Evolutionary conservation across 2,797 vertebrate genomes (phyloP).

Genomic region (Enteromius anoplus): DNA sequence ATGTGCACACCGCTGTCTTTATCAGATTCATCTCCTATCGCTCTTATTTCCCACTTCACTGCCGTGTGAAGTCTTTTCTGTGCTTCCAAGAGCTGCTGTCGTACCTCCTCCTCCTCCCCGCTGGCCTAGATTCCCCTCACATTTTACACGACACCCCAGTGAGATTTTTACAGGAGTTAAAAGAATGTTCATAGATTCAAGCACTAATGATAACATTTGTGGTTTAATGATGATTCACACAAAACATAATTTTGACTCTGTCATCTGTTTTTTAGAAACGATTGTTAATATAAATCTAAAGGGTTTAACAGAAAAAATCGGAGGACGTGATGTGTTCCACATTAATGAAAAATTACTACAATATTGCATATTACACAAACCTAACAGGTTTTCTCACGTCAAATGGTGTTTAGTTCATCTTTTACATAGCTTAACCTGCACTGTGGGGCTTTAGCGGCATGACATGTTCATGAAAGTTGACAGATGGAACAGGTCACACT

Average conservation of each 20-base stretch:
- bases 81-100: conserved; percentile 57
- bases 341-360: no score
- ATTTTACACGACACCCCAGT: conserved; percentile 68
- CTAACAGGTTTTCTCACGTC: background rate
- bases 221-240: no score
- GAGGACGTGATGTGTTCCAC: no score
- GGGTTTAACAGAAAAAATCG: no score
- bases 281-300: no score
- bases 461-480: background rate
- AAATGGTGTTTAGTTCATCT: background rate
- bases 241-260: no score
- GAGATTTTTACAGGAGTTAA: conserved; percentile 65
- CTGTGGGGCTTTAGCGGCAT: background rate
- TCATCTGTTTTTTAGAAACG: no score
- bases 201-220: conserved; percentile 3
- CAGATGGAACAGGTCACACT: background rate
- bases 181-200: conserved; percentile 68
- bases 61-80: conserved; percentile 49
- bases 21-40: conserved; percentile 69
- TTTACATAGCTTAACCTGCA: background rate
- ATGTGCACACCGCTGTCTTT: conserved; percentile 59
- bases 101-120: conserved; percentile 16
- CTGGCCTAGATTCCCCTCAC: conserved; percentile 29
- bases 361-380: background rate
- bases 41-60: conserved; percentile 71